Base-by-base conservation (phyloP, 2,113 vertebrate species). In the Tamias sibiricus region DNA sequence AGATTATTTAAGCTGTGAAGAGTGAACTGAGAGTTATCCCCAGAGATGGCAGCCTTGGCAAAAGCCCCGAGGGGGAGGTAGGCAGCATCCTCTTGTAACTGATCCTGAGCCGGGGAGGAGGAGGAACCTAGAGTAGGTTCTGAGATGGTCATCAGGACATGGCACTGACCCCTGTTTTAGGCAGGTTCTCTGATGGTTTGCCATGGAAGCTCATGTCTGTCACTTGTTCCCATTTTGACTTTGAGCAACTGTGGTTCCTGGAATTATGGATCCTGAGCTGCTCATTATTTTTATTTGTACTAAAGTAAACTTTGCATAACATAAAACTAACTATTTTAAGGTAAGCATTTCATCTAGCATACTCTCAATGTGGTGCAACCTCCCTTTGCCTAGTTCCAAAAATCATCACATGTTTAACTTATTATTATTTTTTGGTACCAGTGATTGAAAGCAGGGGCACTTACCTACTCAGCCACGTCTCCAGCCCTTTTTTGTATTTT, bases 61-160 rank as follows among this genome's bases (percentile, higher is more conserved):
- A 47, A 19, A 17, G 16, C 4, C 24, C 1, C 1, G 6, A 5
- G 2, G 19, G 9, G 13, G 7, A 26, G 44, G 52, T 0, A 6
- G 57, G 57, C 4, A 2, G 40, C 22, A 19, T 49, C 20, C 52
- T 28, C 47, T 77, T 14, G 4, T 10, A 24, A 10, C 42, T 22
- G 8, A 1, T 32, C 52, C 42, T 59, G 22, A 14, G 16, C 2
- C 52, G 16, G 24, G 35, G 17, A 2, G n/a, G 14, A 69, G 28
- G 6, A 37, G 54, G 52, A 12, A 24, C 8, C 19, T 0, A 0
- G 7, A 4, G 44, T 14, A 4, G 20, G 6, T 35, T 87, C 52
- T 20, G 57, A 52, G 40, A 20, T 1, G 22, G 26, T 4, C 59
- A 71, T 59, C 8, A n/a, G 68, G 40, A 20, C 44, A 26, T 47